Evolutionary conservation across 2,113 vertebrate species (phyloP), one percentile per base, ranked within the genome.

Genomic region (Abramis brama): DNA sequence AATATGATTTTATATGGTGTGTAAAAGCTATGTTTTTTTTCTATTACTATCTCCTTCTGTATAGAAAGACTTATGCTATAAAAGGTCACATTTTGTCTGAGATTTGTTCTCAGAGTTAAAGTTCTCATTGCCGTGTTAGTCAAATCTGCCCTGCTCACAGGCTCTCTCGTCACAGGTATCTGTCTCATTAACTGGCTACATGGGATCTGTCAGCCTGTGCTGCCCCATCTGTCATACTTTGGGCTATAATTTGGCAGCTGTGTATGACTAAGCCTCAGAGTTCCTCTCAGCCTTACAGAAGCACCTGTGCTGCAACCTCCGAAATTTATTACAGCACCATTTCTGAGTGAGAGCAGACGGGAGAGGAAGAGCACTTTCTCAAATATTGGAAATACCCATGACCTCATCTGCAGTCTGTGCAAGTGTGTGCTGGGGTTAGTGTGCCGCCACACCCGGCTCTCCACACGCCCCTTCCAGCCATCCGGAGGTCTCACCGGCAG

Each of bases 191-290:
- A 66, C 68, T 12, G 10, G 12, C 27, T 82, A 79, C 83, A 79
- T 23, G 80, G n/a, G n/a, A 73, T 80, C 74, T 85, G 75, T 86
- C 78, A 80, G 68, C 68, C 68, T 9, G 27, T 25, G n/a, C 25
- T 70, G 11, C 57, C 64, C 57, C 74, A 80, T 80, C 76, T 62
- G 85, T 77, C 85, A 80, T 70, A 21, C 60, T 70, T 27, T 7
- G 25, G 23, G 70, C 83, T 85, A 60, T 87, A 74, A 86, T 87
- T 83, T 87, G 84, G 76, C 88, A 87, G 79, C 83, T 84, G 86
- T 55, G 75, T n/a, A 68, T 87, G 86, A 87, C 88, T 87, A 85
- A 87, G 57, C 33, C 80, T 23, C 25, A 36, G 36, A 62, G n/a
- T 77, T 13, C 74, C 62, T 62, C 84, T 79, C 64, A 33, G 80